Evolutionary conservation across 2,888 invertebrate species (phyloP).

Genomic region (Euspilapteryx auroguttella): DNA sequence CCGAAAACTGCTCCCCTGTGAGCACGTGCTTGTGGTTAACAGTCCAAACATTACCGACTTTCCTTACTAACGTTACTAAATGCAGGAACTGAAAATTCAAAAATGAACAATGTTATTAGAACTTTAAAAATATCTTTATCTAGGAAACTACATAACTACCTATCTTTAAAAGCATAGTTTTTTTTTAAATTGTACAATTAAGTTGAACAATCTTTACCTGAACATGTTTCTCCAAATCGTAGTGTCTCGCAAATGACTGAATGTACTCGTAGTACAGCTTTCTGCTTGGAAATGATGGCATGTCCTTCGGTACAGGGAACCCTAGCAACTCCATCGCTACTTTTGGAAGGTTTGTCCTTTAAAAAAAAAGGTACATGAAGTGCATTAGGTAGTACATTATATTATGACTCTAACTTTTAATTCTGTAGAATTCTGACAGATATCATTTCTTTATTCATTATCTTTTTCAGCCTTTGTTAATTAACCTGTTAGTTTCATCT

Average conservation of each 20-base stretch:
- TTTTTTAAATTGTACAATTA: neutral
- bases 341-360: conserved; percentile 47
- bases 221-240: conserved; percentile 29
- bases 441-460: too few species aligned
- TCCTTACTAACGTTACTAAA: conserved; percentile 25
- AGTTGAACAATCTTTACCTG: conserved; percentile 17
- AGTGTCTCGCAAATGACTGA: conserved; percentile 27
- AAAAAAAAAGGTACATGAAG: too few species aligned
- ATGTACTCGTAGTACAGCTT: conserved; percentile 30
- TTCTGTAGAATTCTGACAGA: too few species aligned
- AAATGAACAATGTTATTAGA: conserved; percentile 1
- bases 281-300: conserved; percentile 34
- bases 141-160: too few species aligned
- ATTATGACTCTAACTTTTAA: too few species aligned
- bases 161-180: too few species aligned
- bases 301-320: conserved; percentile 28
- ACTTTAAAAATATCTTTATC: too few species aligned
- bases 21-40: conserved; percentile 25
- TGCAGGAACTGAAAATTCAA: conserved; percentile 26
- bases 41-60: conserved; percentile 25
- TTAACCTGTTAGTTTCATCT: too few species aligned
- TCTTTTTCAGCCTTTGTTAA: too few species aligned
- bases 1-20: conserved; percentile 28
- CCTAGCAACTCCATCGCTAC: conserved; percentile 40
- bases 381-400: too few species aligned